Percentiles rank a stretch among this genome's conserved stretches.
Evolutionary conservation across 2,888 invertebrate genomes (phyloP).

Genomic region (Epirrhoe alternata): DNA sequence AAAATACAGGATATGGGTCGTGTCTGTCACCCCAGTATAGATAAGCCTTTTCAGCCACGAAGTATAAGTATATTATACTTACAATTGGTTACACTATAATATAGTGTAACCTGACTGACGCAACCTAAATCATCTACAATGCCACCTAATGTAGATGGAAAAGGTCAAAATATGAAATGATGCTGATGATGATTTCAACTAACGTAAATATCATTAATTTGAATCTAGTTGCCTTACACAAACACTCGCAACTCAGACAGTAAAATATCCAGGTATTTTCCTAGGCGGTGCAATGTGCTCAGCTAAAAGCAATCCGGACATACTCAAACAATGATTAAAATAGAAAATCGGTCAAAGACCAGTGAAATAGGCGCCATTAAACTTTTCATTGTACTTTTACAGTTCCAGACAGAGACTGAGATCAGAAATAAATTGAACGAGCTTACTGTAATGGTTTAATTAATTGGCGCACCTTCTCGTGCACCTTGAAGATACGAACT

Average conservation of each 20-base stretch:
- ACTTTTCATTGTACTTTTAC: constrained; percentile 40
- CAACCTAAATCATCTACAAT: too few relatives aligned
- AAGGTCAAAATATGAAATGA: too few relatives aligned
- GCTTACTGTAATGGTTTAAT: constrained; percentile 35
- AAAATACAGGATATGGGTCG: too few relatives aligned
- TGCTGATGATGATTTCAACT: not conserved
- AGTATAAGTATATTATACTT: too few relatives aligned
- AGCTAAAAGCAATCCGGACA: constrained; percentile 41
- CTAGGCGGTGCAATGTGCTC: constrained; percentile 33
- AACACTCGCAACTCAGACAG: not conserved
- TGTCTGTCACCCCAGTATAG: too few relatives aligned
- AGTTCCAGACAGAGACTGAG: constrained; percentile 31
- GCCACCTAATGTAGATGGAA: too few relatives aligned
- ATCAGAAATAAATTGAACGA: constrained; percentile 35
- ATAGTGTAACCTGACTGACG: too few relatives aligned
- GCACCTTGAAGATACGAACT: constrained; percentile 9
- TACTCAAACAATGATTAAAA: constrained; percentile 52
- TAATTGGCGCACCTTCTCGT: constrained; percentile 29
- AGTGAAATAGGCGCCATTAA: constrained; percentile 43
- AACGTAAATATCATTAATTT: not conserved
- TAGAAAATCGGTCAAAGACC: constrained; percentile 63
- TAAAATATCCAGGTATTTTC: constrained; percentile 25
- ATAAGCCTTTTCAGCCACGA: too few relatives aligned
- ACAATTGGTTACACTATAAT: too few relatives aligned
- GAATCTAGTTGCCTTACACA: not conserved